A percentile compares a stretch with the other conserved stretches of the same genome.
Conservation (phyloP, 2,113 vertebrate genomes). For the Saguinus midas region DNA sequence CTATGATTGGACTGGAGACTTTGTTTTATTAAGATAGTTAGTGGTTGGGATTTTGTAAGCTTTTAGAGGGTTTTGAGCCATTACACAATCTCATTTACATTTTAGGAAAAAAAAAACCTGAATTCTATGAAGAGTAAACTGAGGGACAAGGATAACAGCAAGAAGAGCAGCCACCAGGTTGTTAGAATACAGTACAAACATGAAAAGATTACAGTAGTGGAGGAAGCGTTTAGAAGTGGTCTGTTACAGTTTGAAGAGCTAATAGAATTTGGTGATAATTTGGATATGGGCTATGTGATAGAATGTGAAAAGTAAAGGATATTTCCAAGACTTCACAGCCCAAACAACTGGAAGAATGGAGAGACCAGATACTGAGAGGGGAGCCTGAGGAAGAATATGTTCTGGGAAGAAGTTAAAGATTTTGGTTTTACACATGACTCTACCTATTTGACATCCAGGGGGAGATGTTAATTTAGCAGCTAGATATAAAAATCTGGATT, state of each 20-base stretch:
- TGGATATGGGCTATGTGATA: background rate
- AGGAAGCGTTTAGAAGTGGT: background rate
- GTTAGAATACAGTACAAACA: background rate
- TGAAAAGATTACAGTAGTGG: background rate
- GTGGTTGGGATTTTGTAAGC: background rate
- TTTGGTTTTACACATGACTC: background rate
- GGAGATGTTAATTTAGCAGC: background rate
- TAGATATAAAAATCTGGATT: background rate
- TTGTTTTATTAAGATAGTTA: background rate
- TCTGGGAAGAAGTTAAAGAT: background rate
- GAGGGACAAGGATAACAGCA: background rate
- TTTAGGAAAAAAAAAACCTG: slow-evolving; percentile 24
- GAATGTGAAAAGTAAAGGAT: background rate
- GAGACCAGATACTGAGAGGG: background rate
- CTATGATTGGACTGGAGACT: background rate
- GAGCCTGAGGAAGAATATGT: background rate
- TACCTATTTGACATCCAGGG: background rate
- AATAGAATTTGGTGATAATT: background rate
- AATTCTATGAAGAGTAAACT: background rate
- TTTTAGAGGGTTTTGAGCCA: background rate
- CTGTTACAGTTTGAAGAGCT: background rate
- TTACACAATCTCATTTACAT: background rate
- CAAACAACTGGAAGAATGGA: background rate
- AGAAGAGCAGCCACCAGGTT: background rate
- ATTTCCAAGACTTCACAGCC: background rate